Conservation (phyloP, 2,797 vertebrate genomes). For the Coregonus suidteri region DNA sequence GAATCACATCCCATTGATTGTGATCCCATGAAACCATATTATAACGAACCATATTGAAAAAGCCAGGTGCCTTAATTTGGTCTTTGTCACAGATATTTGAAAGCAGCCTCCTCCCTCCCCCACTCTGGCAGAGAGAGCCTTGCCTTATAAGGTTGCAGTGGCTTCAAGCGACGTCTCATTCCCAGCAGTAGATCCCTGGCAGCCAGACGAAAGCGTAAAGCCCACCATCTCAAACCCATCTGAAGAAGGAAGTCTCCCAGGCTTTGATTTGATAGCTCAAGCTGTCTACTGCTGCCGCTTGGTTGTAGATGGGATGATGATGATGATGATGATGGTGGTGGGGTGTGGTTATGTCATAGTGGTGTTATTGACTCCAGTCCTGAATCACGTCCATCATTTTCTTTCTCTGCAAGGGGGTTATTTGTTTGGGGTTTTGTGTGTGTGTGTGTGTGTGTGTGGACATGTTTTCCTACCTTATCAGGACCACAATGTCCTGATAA, state of each 20-base stretch:
- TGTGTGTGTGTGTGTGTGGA: neutral
- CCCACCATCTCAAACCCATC: constrained; percentile 71
- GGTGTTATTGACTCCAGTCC: neutral
- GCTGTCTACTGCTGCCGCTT: constrained; percentile 62
- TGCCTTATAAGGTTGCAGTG: constrained; percentile 73
- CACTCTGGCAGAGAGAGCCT: constrained; percentile 16
- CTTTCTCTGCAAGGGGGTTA: neutral
- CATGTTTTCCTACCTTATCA: too few species aligned
- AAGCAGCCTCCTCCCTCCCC: constrained; percentile 60
- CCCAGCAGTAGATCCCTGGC: constrained; percentile 67
- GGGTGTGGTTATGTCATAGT: neutral
- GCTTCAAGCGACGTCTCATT: constrained; percentile 71
- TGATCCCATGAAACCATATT: neutral
- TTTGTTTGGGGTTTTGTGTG: constrained; percentile 7
- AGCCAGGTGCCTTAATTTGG: constrained; percentile 76
- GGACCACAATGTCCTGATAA: too few species aligned
- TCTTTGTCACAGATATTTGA: constrained; percentile 75
- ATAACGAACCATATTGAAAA: constrained; percentile 63
- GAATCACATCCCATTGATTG: neutral
- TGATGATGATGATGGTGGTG: neutral
- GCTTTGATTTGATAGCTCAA: constrained; percentile 70
- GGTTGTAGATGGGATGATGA: neutral
- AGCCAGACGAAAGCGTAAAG: constrained; percentile 74
- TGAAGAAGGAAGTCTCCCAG: constrained; percentile 69
- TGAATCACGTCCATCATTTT: neutral